Evolutionary conservation across 2,797 vertebrate genomes (phyloP), one percentile per base, ranked within the genome.

Genomic region (Danionella dracula): DNA sequence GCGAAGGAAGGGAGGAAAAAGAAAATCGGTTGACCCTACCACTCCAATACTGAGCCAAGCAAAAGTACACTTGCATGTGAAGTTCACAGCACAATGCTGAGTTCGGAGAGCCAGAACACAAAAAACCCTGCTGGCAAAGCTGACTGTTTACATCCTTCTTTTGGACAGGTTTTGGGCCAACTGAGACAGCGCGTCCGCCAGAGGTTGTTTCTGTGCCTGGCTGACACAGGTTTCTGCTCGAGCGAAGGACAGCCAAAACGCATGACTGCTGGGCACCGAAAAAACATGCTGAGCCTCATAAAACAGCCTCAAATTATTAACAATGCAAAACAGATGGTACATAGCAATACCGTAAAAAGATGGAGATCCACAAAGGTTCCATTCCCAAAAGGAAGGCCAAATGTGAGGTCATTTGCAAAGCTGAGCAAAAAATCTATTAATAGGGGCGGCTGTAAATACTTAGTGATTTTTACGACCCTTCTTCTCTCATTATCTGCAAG

Each of bases 121-220:
- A 79, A 56, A 81, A 87, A 81, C 60, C 73, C 74, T 70, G 61
- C 73, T 84, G 81, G 85, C 82, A 80, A 65, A 69, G 76, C 78
- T 58, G 55, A 66, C 80, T 88, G 83, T 86, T 87, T 85, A 88
- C 84, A 85, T 86, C 81, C 81, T 84, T 79, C 73, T 4, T 73
- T 74, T 80, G 71, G 81, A 84, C 38, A 74, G 63, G 77, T 83
- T 81, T 82, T 82, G 78, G 76, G 48, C 78, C 67, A 12, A 45
- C 59, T 64, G 48, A 72, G 55, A 50, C 34, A 35, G 6, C 50
- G 64, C 70, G 59, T 41, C 73, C 64, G 79, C 80, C 82, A 83
- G 75, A 68, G 68, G 59, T 70, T 64, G 61, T 46, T 55, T 75
- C 66, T 74, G 71, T 76, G 69, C 72, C 78, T 45, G 64, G 58